Base-by-base conservation (phyloP, 2,797 vertebrate genomes). In the Enteromius radiatus region DNA sequence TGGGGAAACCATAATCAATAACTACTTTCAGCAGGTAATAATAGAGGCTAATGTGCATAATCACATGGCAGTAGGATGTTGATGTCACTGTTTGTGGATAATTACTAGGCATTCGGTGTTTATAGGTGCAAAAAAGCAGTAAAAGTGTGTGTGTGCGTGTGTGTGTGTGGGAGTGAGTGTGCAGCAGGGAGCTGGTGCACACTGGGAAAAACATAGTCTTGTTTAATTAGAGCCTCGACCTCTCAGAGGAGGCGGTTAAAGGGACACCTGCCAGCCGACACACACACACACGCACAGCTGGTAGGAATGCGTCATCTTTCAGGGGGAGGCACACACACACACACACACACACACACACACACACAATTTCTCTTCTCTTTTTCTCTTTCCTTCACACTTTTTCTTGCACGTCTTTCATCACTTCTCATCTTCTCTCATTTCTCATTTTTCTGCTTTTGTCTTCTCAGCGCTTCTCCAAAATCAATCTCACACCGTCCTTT, bases 171-270 rank as follows among this genome's bases (percentile, higher is more conserved):
- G 56, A 63, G 80, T 49, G 19, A 59, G 31, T 80, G 45, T 78
- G 43, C 47, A 78, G 63, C 2, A 23, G 67, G 78, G 5, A 38
- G 45, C 28, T 43, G 45, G 28, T 75, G 59, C 59, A 81, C 59
- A 81, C 70, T 65, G 70, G 17, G 70, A 74, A 65, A 81, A 75
- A 75, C 69, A 81, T 21, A 75, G 70, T 65, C 56, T 74, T 64
- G 70, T 81, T 81, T 81, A 75, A 75, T 81, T 75, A 81, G 33
- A 74, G 47, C 59, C 43, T 81, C 59, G 43, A 65, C 31, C 45
- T 81, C 80, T 75, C 45, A 19, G 54, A 63, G 67, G 73, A 76
- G 54, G 75, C 10, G 6, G 59, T 61, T 71, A 78, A 61, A 49
- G 65, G 41, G 64, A 78, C 65, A 83, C 75, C 52, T 78, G 73